Evolutionary conservation across 2,113 vertebrate genomes (phyloP).

Genomic region (Xenopus borealis): DNA sequence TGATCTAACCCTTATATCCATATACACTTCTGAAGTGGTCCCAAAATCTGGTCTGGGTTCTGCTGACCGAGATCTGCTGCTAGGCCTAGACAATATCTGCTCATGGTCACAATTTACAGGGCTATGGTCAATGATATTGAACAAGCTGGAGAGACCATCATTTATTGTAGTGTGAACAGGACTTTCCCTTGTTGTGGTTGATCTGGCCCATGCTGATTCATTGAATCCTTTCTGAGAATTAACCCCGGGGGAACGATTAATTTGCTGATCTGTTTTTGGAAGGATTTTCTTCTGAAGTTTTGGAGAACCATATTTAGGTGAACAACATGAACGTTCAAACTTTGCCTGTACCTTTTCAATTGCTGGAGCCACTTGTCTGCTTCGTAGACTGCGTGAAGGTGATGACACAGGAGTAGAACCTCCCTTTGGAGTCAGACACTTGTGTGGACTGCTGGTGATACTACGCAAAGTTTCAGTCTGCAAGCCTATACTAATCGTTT

Average conservation of each 20-base stretch:
- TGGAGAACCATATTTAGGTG: slow-evolving; percentile 95
- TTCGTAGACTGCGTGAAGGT: slow-evolving; percentile 84
- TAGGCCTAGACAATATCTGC: slow-evolving; percentile 81
- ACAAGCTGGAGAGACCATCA: slow-evolving; percentile 95
- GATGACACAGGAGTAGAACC: slow-evolving; percentile 85
- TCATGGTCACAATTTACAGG: slow-evolving; percentile 75
- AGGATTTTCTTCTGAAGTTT: slow-evolving; percentile 87
- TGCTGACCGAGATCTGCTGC: slow-evolving; percentile 75
- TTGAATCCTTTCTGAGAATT: slow-evolving; percentile 84
- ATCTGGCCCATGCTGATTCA: slow-evolving; percentile 95
- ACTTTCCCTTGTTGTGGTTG: slow-evolving; percentile 93
- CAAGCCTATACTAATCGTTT: slow-evolving; percentile 86
- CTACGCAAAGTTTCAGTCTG: slow-evolving; percentile 86
- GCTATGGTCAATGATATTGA: slow-evolving; percentile 96
- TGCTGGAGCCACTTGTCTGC: slow-evolving; percentile 84
- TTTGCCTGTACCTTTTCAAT: slow-evolving; percentile 86
- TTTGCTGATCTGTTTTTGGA: slow-evolving; percentile 66
- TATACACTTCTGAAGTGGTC: slow-evolving; percentile 68
- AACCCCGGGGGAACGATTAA: slow-evolving; percentile 65
- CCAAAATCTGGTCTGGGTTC: slow-evolving; percentile 65
- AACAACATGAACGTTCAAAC: slow-evolving; percentile 95
- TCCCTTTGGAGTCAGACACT: slow-evolving; percentile 90
- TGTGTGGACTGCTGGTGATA: slow-evolving; percentile 92
- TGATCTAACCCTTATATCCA: slow-evolving; percentile 76
- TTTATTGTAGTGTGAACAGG: slow-evolving; percentile 96